Evolutionary conservation across 2,888 invertebrate species (phyloP).

Genomic region (Drosophila atripex): DNA sequence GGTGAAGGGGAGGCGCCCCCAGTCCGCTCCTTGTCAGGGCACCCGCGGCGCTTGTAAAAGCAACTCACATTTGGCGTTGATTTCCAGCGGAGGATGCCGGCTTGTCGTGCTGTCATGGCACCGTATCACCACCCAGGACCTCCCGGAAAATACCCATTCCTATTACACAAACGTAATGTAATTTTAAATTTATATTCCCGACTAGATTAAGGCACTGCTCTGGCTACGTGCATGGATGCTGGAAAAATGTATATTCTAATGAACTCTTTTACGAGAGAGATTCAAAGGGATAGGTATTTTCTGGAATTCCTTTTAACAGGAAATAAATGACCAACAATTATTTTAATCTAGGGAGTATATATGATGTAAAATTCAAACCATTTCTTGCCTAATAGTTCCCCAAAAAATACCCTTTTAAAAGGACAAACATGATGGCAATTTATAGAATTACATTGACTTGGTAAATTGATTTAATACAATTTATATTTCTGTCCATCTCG

Average conservation of each 20-base stretch:
- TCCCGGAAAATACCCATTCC: constrained; percentile 18
- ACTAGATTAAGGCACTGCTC: constrained; percentile 46
- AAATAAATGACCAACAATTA: constrained; percentile 1
- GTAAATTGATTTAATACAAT: constrained; percentile 28
- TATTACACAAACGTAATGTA: constrained; percentile 28
- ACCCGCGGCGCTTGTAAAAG: constrained; percentile 74
- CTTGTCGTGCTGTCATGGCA: constrained; percentile 44
- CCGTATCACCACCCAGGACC: constrained; percentile 4
- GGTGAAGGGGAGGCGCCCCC: background rate
- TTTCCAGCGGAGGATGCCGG: constrained; percentile 41
- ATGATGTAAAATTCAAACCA: no score
- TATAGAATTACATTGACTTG: constrained; percentile 32
- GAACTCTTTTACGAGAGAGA: constrained; percentile 25
- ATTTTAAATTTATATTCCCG: constrained; percentile 43
- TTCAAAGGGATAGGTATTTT: constrained; percentile 2
- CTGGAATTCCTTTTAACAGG: background rate
- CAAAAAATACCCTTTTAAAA: background rate
- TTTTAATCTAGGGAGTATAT: background rate
- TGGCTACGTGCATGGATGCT: constrained; percentile 35
- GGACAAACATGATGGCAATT: background rate
- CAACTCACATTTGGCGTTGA: constrained; percentile 54
- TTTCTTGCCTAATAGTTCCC: background rate
- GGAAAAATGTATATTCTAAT: constrained; percentile 33
- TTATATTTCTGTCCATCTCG: background rate
- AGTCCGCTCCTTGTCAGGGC: constrained; percentile 39